Evolutionary conservation across 2,797 vertebrate genomes (phyloP), one percentile per base, ranked within the genome.

Genomic region (Meriones psammophilus): DNA sequence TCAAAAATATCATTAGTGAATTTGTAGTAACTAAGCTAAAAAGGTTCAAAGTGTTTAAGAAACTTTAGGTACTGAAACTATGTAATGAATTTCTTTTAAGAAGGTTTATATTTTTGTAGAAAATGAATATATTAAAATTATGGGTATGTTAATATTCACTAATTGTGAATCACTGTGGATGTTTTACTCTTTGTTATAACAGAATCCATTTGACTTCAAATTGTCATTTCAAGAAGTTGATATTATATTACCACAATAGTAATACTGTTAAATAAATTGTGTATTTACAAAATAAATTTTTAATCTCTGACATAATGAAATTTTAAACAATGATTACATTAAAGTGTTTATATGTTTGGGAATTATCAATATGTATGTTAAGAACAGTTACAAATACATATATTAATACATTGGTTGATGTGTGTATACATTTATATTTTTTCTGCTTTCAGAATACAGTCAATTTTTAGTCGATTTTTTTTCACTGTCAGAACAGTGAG

Each of bases 81-180:
- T 62, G 83, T 77, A 91, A 81, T 83, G 62, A 91, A 74, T 71
- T 5, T 24, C 64, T 71, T 71, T 56, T 83, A 58, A 7, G 1
- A 91, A 14, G 30, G 39, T 76, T 54, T 54, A 68, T 9, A 64
- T 68, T 68, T 42, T 33, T 77, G n/a, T 56, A 73, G 12, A 77
- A 89, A 68, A 94, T 26, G 64, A 77, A 28, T 17, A 77, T 62
- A 83, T 71, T 84, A 90, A 73, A 78, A 42, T 9, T 66, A 81
- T 42, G 80, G 20, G 42, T 66, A 13, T 28, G 14, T 56, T 88
- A 83, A 66, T 68, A 64, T 74, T 81, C 30, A 66, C 22, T 74
- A 18, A 58, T 30, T 46, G 13, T 73, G 76, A 80, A 33, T 56
- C 5, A 78, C n/a, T 56, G 14, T 42, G 33, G 39, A 73, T n/a